Conservation (phyloP, 2,113 vertebrate genomes). For the Maccullochella peelii region DNA sequence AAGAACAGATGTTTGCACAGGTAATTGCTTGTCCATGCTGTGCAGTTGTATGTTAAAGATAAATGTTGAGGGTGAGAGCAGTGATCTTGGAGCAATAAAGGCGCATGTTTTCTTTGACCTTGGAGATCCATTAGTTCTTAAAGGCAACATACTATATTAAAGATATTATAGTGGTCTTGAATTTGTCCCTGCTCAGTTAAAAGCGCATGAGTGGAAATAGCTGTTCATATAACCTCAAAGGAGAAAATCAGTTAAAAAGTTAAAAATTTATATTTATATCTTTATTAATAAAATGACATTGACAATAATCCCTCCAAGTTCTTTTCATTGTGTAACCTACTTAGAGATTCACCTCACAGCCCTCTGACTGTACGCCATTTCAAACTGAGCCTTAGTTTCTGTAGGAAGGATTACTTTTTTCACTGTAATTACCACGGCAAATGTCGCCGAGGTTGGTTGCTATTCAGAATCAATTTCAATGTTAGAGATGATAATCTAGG, state of each 20-base stretch:
- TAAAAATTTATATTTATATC: too few relatives aligned
- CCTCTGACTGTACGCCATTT: conserved; percentile 11
- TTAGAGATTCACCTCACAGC: conserved; percentile 5
- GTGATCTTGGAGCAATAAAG: conserved; percentile 1
- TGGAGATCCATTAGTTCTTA: neutral
- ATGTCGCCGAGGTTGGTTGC: conserved; percentile 13
- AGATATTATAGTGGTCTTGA: neutral
- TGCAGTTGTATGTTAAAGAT: neutral
- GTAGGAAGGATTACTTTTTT: neutral
- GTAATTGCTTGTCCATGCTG: conserved; percentile 15
- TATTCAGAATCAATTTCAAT: conserved; percentile 37
- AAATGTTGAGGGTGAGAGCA: neutral
- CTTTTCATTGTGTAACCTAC: neutral
- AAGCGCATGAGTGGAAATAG: neutral
- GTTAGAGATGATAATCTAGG: conserved; percentile 2
- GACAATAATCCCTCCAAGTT: neutral
- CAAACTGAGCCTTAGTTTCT: neutral
- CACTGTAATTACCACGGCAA: neutral
- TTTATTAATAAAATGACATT: neutral
- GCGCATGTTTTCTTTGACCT: neutral
- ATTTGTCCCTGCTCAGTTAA: neutral
- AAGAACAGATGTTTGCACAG: conserved; percentile 25
- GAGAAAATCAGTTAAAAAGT: neutral
- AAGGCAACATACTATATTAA: neutral
- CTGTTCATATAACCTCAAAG: neutral